phyloP scores from a whole-genome alignment of 1,140 invertebrate species.

The Linepithema humile region DNA sequence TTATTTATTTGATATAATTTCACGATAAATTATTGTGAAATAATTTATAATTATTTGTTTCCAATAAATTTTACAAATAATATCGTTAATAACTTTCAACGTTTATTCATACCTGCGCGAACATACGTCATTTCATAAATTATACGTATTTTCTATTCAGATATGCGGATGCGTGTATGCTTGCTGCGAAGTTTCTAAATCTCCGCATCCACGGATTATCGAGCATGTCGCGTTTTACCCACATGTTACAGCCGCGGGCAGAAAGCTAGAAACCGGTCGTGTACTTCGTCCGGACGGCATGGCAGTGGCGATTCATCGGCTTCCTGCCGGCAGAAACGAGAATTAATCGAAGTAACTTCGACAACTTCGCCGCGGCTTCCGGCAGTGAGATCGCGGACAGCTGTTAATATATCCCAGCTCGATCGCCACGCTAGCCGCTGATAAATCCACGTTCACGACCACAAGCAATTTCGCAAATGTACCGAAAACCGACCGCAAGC shows the following conservation, averaged over 20 bases:
- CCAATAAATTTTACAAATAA: no score
- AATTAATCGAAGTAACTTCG: conserved; percentile 70
- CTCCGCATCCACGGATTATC: conserved; percentile 1
- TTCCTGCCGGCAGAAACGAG: conserved; percentile 55
- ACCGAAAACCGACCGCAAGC: background rate
- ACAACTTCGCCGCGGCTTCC: conserved; percentile 57
- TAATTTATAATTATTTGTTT: no score
- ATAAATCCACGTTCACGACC: conserved; percentile 14
- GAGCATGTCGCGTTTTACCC: conserved; percentile 30
- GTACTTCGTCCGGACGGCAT: conserved; percentile 23
- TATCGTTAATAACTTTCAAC: no score
- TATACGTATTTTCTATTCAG: background rate
- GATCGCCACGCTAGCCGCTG: background rate
- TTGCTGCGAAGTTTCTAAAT: conserved; percentile 15
- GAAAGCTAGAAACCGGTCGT: conserved; percentile 39
- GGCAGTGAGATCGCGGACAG: conserved; percentile 34
- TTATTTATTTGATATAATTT: no score
- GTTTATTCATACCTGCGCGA: no score
- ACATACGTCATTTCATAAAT: background rate
- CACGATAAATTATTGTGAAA: no score
- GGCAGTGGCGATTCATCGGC: conserved; percentile 55
- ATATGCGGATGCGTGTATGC: background rate
- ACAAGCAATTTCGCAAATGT: conserved; percentile 45
- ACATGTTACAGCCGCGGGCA: background rate
- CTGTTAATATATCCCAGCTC: conserved; percentile 25